Evolutionary conservation across 2,113 vertebrate species (phyloP).

Genomic region (Phocoena sinus): DNA sequence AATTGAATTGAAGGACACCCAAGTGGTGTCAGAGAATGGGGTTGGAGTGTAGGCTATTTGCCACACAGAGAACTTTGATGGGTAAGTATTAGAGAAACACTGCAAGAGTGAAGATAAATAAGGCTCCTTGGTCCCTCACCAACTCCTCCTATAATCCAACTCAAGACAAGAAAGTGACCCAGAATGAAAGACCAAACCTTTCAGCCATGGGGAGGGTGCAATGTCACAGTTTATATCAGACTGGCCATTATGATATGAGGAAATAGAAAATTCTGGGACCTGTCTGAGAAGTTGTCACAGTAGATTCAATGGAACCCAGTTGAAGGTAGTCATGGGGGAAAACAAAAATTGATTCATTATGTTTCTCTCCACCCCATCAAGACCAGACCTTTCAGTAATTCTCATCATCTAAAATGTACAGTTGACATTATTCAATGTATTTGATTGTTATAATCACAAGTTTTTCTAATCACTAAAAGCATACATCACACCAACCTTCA

Average conservation of each 20-base stretch:
- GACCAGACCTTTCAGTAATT: neutral
- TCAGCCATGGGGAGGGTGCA: neutral
- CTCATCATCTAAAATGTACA: neutral
- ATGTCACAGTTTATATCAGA: neutral
- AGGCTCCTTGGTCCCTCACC: neutral
- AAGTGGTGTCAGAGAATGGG: neutral
- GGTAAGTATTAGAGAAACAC: neutral
- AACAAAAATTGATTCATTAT: neutral
- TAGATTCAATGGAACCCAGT: neutral
- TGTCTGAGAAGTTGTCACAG: neutral
- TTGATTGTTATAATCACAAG: neutral
- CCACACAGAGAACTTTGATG: neutral
- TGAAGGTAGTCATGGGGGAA: neutral
- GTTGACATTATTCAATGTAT: neutral
- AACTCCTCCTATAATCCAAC: neutral
- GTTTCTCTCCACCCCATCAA: neutral
- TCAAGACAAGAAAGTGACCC: neutral
- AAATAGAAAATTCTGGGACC: neutral
- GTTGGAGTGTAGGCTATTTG: neutral
- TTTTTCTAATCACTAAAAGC: neutral
- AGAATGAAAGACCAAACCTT: neutral
- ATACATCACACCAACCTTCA: fast-evolving
- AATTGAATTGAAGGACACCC: neutral
- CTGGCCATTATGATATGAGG: fast-evolving
- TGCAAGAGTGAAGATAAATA: neutral